phyloP scores from a whole-genome alignment of 2,113 vertebrate genomes.

The Tenebrosternarchus preto region DNA sequence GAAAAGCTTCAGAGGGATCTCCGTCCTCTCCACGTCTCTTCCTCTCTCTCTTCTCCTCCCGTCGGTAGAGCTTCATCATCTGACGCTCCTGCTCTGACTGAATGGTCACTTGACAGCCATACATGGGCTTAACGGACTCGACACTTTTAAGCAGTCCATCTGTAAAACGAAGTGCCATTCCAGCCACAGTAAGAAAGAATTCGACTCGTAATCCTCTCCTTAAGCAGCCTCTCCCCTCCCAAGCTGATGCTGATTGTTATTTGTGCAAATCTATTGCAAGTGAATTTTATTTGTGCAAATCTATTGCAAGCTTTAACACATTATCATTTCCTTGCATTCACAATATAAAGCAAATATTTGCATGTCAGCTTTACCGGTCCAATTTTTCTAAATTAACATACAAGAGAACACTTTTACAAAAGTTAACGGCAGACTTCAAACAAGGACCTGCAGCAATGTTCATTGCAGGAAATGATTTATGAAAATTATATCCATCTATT shows the following conservation, averaged over 20 bases:
- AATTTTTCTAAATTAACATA: background rate
- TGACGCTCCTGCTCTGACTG: constrained; percentile 94
- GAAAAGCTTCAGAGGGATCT: constrained; percentile 75
- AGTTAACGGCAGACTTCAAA: too few species aligned
- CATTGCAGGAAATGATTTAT: background rate
- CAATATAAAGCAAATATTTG: background rate
- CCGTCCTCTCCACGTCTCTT: constrained; percentile 86
- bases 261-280: background rate
- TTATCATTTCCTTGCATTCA: background rate
- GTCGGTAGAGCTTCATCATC: constrained; percentile 88
- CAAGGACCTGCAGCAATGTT: too few species aligned
- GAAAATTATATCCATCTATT: background rate
- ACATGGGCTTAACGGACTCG: constrained; percentile 83
- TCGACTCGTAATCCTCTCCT: background rate
- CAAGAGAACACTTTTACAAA: too few species aligned
- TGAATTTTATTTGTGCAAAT: background rate
- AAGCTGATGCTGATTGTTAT: too few species aligned
- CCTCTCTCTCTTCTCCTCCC: constrained; percentile 89
- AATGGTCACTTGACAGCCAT: constrained; percentile 94
- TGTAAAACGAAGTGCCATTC: constrained; percentile 40
- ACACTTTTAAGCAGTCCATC: constrained; percentile 68
- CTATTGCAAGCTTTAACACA: background rate
- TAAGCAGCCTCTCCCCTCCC: background rate
- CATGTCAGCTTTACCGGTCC: background rate
- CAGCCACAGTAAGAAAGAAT: background rate